Conservation (phyloP, 2,113 vertebrate species). For the Mesocricetus auratus region DNA sequence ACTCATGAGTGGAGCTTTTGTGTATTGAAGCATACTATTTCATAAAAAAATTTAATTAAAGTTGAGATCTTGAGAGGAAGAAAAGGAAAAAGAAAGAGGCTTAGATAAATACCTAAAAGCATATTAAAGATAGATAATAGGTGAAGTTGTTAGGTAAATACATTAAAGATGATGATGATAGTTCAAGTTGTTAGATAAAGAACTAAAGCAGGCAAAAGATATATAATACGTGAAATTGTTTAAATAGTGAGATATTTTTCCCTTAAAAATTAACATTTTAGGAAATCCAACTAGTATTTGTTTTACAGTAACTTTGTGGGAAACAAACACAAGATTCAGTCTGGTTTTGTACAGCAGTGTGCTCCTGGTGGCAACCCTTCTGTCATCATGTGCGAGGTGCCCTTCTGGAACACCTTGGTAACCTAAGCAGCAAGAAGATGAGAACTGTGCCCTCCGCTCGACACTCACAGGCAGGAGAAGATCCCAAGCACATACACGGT, state of each 20-base stretch:
- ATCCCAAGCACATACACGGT: not conserved
- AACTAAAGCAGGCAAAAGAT: not conserved
- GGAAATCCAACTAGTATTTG: not conserved
- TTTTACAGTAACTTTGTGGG: not conserved
- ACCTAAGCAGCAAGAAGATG: not conserved
- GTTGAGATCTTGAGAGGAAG: not conserved
- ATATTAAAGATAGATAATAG: not conserved
- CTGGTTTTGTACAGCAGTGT: not conserved
- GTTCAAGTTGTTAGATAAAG: not conserved
- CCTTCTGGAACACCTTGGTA: not conserved
- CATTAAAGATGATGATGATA: not conserved
- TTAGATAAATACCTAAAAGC: not conserved
- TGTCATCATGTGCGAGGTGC: not conserved
- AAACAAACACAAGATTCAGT: not conserved
- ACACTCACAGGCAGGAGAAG: not conserved
- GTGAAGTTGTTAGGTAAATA: not conserved
- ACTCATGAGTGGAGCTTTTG: not conserved
- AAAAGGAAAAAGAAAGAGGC: not conserved
- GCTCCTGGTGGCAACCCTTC: not conserved
- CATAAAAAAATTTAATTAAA: conserved; percentile 38
- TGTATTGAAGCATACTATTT: not conserved
- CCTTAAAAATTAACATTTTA: not conserved
- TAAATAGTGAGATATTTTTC: not conserved
- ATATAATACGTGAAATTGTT: not conserved
- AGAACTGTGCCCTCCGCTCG: not conserved